Conservation (phyloP, 1,140 invertebrate species). For the Microplitis demolitor region DNA sequence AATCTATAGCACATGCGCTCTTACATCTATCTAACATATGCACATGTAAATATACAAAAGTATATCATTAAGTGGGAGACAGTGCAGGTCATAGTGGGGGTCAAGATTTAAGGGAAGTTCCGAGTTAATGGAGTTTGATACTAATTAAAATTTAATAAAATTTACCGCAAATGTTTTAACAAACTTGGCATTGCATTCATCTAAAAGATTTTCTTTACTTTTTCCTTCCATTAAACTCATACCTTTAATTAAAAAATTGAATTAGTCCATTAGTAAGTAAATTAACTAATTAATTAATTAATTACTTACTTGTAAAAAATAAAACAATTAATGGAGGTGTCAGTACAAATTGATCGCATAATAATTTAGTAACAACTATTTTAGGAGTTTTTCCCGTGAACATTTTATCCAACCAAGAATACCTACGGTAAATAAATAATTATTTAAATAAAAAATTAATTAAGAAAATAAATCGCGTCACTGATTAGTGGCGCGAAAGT, state of each 20-base stretch:
- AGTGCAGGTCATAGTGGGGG: no score
- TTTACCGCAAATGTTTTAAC: conserved; percentile 70
- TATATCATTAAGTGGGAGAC: no score
- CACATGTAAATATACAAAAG: no score
- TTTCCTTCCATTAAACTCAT: conserved; percentile 75
- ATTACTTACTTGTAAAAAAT: conserved; percentile 72
- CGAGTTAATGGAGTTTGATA: no score
- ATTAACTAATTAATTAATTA: neutral
- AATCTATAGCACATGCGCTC: no score
- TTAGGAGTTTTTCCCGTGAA: conserved; percentile 69
- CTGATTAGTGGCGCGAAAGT: neutral
- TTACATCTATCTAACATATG: no score
- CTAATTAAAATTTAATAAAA: no score
- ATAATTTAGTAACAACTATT: conserved; percentile 72
- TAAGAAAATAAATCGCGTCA: neutral
- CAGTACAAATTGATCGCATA: conserved; percentile 78
- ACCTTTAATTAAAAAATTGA: conserved; percentile 59
- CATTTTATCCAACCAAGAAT: conserved; percentile 75
- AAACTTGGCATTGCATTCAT: conserved; percentile 75
- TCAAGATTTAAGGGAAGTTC: no score
- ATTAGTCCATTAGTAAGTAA: neutral
- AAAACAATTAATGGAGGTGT: conserved; percentile 72
- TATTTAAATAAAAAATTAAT: neutral
- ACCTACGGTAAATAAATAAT: conserved; percentile 63
- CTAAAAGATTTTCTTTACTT: conserved; percentile 63